A percentile compares a stretch with the other conserved stretches of the same genome.
phyloP scores from a whole-genome alignment of 92 coral and sea anemone species.

The Galaxea fascicularis region DNA sequence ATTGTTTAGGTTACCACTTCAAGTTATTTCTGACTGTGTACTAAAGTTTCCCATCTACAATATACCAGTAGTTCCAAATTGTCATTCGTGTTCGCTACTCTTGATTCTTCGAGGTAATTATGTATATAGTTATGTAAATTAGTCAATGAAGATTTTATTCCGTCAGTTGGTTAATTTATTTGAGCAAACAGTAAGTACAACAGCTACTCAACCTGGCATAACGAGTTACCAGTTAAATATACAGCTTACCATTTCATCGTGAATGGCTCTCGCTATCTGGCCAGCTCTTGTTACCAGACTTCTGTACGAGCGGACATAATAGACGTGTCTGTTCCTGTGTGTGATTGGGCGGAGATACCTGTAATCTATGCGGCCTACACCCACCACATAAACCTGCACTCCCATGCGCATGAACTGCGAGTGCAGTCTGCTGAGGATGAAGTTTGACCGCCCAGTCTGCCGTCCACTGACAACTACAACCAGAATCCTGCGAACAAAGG shows the following conservation, averaged over 20 bases:
- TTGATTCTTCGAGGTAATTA: too few species aligned
- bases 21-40: too few species aligned
- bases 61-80: too few species aligned
- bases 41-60: too few species aligned
- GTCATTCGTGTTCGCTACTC: too few species aligned
- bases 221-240: neutral
- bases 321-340: conserved; percentile 50
- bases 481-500: conserved; percentile 38
- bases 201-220: neutral
- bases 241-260: conserved; percentile 42
- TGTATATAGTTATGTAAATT: neutral
- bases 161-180: neutral
- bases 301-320: conserved; percentile 36
- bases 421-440: conserved; percentile 27
- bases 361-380: conserved; percentile 41
- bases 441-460: conserved; percentile 37
- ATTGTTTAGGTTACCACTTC: too few species aligned
- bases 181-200: too few species aligned
- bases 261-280: conserved; percentile 30
- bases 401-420: conserved; percentile 18
- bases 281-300: conserved; percentile 56
- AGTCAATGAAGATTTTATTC: neutral
- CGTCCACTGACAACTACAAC: conserved; percentile 50
- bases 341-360: conserved; percentile 51
- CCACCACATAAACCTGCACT: conserved; percentile 35